These are phyloP conservation scores for Andrena camellia DNA, from an alignment of 2,888 invertebrate genomes.

Conservation along the genomic window DNA sequence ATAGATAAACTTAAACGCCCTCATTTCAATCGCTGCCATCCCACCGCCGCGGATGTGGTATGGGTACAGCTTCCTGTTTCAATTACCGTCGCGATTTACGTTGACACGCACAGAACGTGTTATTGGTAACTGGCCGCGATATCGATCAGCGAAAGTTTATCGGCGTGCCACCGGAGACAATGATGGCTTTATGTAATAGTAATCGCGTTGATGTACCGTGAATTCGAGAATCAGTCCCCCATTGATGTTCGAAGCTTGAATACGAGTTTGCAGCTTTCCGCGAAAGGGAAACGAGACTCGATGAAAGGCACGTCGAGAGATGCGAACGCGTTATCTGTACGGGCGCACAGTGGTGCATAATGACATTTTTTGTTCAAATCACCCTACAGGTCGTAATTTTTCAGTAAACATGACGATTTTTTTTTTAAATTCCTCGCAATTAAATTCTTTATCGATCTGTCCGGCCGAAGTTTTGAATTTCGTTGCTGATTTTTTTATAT, in stretches of 20 bases:
- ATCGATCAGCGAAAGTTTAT: conserved; percentile 29
- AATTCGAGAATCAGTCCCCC: neutral
- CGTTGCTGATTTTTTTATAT: too few relatives aligned
- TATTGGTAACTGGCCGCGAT: neutral
- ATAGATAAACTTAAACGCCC: neutral
- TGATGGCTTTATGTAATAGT: conserved; percentile 10
- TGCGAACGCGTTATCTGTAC: neutral
- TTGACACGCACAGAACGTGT: neutral
- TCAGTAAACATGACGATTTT: too few relatives aligned
- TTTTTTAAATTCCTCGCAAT: too few relatives aligned
- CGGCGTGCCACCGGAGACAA: neutral
- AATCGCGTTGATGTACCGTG: neutral
- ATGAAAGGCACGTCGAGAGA: neutral
- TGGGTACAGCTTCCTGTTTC: conserved; percentile 17
- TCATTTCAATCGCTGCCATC: conserved; percentile 4
- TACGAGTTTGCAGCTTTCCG: neutral
- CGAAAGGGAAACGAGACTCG: neutral
- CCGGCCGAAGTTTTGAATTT: too few relatives aligned
- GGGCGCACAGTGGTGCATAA: too few relatives aligned
- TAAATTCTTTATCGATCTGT: too few relatives aligned
- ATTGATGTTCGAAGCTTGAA: neutral
- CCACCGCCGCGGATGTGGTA: neutral
- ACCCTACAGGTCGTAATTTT: too few relatives aligned
- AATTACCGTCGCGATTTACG: conserved; percentile 10
- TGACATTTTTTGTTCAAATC: too few relatives aligned